These are phyloP conservation scores for Notothenia coriiceps DNA, from an alignment of 2,113 vertebrate genomes.

Conservation along the genomic window DNA sequence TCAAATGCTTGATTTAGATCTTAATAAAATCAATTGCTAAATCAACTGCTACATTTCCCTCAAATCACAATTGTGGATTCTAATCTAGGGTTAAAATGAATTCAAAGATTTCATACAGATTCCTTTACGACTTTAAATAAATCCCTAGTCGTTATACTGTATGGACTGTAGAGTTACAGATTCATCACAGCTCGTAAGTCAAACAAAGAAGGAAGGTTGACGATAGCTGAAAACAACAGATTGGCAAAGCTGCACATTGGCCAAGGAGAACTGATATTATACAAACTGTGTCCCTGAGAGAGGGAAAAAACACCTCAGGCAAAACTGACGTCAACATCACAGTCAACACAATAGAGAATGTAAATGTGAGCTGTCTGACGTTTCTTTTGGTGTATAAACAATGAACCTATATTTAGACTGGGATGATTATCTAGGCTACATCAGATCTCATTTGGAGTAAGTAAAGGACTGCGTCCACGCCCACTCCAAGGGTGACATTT, in stretches of 20 bases:
- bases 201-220: not conserved
- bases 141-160: not conserved
- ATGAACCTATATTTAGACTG: constrained; percentile 60
- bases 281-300: not conserved
- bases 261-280: not conserved
- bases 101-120: not conserved
- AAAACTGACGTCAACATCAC: not conserved
- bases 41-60: too few species aligned
- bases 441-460: constrained; percentile 53
- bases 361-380: constrained; percentile 22
- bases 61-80: not conserved
- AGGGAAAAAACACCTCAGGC: not conserved
- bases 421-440: constrained; percentile 54
- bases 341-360: not conserved
- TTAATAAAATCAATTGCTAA: too few species aligned
- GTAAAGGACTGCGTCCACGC: constrained; percentile 35
- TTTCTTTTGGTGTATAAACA: constrained; percentile 48
- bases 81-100: not conserved
- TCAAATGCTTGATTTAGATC: not conserved
- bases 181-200: not conserved
- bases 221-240: not conserved
- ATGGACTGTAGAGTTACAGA: not conserved
- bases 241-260: not conserved
- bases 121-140: not conserved
- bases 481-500: constrained; percentile 53